Base-by-base conservation (phyloP, 2,113 vertebrate species). In the Thinocorus orbignyianus region DNA sequence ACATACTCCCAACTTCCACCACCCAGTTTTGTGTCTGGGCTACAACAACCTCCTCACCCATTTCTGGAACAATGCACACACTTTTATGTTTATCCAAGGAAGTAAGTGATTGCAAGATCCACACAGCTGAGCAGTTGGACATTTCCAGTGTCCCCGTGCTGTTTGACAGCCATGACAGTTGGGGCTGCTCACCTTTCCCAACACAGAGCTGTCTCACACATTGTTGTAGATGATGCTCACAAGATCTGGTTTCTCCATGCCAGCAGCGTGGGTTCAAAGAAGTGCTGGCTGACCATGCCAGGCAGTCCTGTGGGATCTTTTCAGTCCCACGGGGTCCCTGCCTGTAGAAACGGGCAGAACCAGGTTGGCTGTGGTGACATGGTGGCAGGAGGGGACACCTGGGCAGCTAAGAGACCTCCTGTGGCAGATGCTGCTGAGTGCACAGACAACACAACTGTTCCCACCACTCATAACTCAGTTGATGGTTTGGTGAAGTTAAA, bases 391-490 rank as follows among this genome's bases (percentile, higher is more conserved):
- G 54, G 37, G 35, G 41, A 76, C 78, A 72, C 78, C 60, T 10
- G 51, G n/a, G 39, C 68, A 77, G 54, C 52, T 73, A 57, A 69
- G 81, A 69, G 49, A 70, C 44, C 81, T 93, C 69, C 73, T 6
- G 6, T 72, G 78, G 88, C 73, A 93, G 92, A 41, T 28, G 57
- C 54, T 86, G 83, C n/a, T 33, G 91, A 57, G 49, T 24, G 51
- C 68, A 57, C 41, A 83, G 55, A 35, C 8, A 42, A 48, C 33
- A 12, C 24, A 62, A 74, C 84, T 84, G 66, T 57, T 83, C 61
- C 49, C 83, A 64, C n/a, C n/a, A 44, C 0, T 0, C 39, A 6
- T 8, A 58, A 24, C 55, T 83, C 10, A 3, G 33, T 2, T 65
- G 54, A 35, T 70, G 84, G 52, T 84, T 11, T 69, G 61, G 28